Conservation (phyloP, 2,113 vertebrate species). For the Pollachius pollachius region DNA sequence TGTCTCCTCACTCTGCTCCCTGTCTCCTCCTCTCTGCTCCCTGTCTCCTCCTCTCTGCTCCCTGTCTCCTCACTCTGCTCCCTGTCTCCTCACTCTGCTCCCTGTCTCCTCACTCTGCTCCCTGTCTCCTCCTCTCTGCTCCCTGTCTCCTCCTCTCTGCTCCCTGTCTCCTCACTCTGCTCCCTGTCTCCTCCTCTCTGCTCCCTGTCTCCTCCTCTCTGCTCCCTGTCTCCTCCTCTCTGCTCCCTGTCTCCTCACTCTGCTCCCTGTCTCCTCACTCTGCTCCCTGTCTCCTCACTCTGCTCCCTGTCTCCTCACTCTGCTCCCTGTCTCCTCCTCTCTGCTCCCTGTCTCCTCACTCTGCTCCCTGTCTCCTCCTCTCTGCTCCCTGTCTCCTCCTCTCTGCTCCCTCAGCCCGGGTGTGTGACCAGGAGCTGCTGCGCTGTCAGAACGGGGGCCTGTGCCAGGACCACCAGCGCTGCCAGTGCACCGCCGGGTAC, state of each 20-base stretch:
- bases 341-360: not conserved
- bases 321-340: not conserved
- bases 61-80: too few species aligned
- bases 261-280: too few species aligned
- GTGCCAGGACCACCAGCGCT: slow-evolving; percentile 87
- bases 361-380: slow-evolving; percentile 5
- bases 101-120: not conserved
- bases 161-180: slow-evolving; percentile 23
- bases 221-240: not conserved
- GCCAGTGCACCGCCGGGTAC: slow-evolving; percentile 83
- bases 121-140: slow-evolving; percentile 29
- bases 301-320: too few species aligned
- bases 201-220: too few species aligned
- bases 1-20: not conserved
- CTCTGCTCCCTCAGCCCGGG: slow-evolving; percentile 80
- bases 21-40: too few species aligned
- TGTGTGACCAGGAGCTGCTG: slow-evolving; percentile 93
- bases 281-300: too few species aligned
- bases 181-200: too few species aligned
- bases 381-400: slow-evolving; percentile 31
- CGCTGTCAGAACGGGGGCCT: slow-evolving; percentile 95
- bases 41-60: too few species aligned
- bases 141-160: slow-evolving; percentile 28
- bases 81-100: not conserved
- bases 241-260: not conserved